phyloP scores from a whole-genome alignment of 2,113 vertebrate species.

The Synchiropus splendidus region DNA sequence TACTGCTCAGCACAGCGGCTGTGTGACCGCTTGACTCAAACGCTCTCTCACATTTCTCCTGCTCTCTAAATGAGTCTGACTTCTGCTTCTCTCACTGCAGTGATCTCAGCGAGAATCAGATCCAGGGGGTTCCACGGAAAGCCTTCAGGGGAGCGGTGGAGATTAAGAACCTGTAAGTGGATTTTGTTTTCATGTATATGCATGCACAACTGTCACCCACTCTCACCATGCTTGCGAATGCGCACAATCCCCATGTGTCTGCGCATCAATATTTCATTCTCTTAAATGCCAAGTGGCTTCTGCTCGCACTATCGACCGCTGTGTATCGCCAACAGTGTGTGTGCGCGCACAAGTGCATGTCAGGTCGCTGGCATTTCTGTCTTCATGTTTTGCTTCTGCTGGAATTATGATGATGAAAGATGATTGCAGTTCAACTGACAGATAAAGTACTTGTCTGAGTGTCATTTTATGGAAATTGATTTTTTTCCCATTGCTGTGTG shows the following conservation, averaged over 20 bases:
- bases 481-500: slow-evolving; percentile 25
- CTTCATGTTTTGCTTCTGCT: slow-evolving; percentile 34
- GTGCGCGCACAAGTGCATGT: slow-evolving; percentile 8
- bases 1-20: too few species aligned
- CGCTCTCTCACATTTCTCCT: slow-evolving; percentile 11
- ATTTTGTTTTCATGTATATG: slow-evolving; percentile 5
- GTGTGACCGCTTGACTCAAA: slow-evolving; percentile 26
- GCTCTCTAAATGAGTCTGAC: slow-evolving; percentile 1
- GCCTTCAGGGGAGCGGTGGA: slow-evolving; percentile 95
- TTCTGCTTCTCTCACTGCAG: slow-evolving; percentile 48
- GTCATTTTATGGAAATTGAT: slow-evolving; percentile 53
- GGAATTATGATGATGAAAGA: slow-evolving; percentile 32
- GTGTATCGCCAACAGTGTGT: neutral
- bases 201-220: neutral
- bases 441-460: slow-evolving; percentile 35
- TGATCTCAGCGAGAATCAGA: slow-evolving; percentile 97
- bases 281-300: slow-evolving; percentile 62
- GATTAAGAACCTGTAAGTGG: slow-evolving; percentile 97
- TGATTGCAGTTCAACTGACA: slow-evolving; percentile 45
- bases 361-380: slow-evolving; percentile 20
- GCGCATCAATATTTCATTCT: slow-evolving; percentile 65
- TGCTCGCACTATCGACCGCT: slow-evolving; percentile 49
- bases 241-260: slow-evolving; percentile 28
- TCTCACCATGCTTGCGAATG: slow-evolving; percentile 27
- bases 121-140: slow-evolving; percentile 94